A percentile compares a stretch with the other conserved stretches of the same genome.
These are phyloP conservation scores for Chionoecetes opilio DNA, from an alignment of 1,140 invertebrate species.

Conservation along the genomic window DNA sequence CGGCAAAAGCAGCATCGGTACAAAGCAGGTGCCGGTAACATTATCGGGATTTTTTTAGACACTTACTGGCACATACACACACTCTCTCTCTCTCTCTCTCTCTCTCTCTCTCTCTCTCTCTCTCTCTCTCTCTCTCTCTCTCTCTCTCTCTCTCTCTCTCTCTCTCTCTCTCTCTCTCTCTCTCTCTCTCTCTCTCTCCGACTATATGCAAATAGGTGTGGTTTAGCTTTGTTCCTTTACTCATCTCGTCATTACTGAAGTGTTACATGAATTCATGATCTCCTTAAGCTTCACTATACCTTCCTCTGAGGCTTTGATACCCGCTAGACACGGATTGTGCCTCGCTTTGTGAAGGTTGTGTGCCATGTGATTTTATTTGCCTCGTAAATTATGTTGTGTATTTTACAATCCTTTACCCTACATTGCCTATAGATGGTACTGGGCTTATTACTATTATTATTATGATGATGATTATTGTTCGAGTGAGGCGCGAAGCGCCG, in stretches of 20 bases:
- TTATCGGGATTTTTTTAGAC: conserved; percentile 4
- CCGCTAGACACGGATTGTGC: no score
- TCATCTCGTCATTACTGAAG: not conserved
- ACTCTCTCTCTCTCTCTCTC: conserved; percentile 30
- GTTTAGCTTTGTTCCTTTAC: not conserved
- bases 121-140: conserved; percentile 4
- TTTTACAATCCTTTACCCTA: no score
- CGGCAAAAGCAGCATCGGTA: no score
- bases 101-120: conserved; percentile 41
- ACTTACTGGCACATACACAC: not conserved
- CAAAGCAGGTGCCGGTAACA: not conserved
- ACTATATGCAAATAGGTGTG: not conserved
- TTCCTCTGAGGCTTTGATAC: not conserved
- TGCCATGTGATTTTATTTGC: no score
- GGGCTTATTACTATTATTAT: no score
- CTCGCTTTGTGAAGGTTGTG: no score
- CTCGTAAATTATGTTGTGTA: no score
- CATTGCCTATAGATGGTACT: not conserved
- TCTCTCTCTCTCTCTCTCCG: not conserved
- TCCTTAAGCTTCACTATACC: not conserved
- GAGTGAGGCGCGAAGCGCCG: no score
- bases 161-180: not conserved
- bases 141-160: not conserved
- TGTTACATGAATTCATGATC: not conserved
- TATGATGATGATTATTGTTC: no score